phyloP scores from a whole-genome alignment of 2,888 invertebrate species.

The Pyrgus malvae region DNA sequence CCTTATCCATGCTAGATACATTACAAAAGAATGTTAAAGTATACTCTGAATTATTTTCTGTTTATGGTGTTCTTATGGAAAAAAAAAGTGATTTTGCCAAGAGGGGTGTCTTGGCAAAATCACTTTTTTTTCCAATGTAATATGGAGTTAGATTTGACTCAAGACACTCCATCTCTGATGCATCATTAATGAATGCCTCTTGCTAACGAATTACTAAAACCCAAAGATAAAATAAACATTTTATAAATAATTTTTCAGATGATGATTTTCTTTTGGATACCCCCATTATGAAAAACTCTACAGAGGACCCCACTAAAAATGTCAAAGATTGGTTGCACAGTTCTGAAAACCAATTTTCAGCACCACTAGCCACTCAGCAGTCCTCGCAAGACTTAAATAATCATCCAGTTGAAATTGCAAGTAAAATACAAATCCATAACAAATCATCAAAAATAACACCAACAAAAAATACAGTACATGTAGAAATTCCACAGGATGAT shows the following conservation, averaged over 20 bases:
- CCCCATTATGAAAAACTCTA: slow-evolving; percentile 40
- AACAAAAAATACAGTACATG: slow-evolving; percentile 44
- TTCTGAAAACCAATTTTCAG: slow-evolving; percentile 71
- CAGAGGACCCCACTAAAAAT: slow-evolving; percentile 56
- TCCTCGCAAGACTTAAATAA: slow-evolving; percentile 46
- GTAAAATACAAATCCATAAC: slow-evolving; percentile 56
- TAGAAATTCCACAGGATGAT: slow-evolving; percentile 58
- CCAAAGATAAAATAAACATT: too few species aligned
- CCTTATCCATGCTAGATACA: too few species aligned
- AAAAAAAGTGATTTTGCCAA: too few species aligned
- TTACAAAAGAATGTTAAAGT: too few species aligned
- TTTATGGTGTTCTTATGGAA: too few species aligned
- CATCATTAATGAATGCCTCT: too few species aligned
- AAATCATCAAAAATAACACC: slow-evolving; percentile 42
- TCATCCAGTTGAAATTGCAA: slow-evolving; percentile 47
- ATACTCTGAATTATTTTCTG: too few species aligned
- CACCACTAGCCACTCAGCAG: slow-evolving; percentile 46
- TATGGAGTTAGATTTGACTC: too few species aligned
- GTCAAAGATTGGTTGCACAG: slow-evolving; percentile 67
- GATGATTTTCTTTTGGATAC: slow-evolving; percentile 51
- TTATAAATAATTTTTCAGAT: slow-evolving; percentile 47
- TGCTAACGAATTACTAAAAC: too few species aligned
- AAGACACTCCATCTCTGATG: too few species aligned
- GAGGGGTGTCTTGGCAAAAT: too few species aligned
- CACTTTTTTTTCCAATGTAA: too few species aligned